phyloP scores from a whole-genome alignment of 2,888 invertebrate species.

The Orthosia incerta region DNA sequence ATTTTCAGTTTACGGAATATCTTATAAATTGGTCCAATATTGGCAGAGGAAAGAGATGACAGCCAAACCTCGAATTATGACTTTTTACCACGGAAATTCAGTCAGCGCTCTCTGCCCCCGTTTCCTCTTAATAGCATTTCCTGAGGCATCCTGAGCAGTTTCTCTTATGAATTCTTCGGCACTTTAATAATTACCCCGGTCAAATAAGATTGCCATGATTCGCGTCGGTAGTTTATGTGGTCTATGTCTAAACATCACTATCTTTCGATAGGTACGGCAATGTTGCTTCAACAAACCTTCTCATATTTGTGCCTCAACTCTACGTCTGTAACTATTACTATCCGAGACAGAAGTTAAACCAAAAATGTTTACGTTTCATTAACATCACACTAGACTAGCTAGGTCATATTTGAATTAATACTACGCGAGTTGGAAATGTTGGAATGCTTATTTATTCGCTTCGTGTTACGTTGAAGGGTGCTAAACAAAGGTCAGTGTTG shows the following conservation, averaged over 20 bases:
- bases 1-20: too few relatives aligned
- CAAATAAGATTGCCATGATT: not conserved
- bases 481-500: too few relatives aligned
- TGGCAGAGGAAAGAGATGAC: too few relatives aligned
- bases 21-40: too few relatives aligned
- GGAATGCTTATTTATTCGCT: not conserved
- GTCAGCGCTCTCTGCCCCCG: too few relatives aligned
- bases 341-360: not conserved
- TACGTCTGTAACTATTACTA: not conserved
- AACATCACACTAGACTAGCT: too few relatives aligned
- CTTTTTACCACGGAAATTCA: too few relatives aligned
- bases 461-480: not conserved
- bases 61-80: too few relatives aligned
- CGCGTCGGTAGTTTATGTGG: not conserved
- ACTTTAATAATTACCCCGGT: not conserved
- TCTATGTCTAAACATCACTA: too few relatives aligned
- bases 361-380: conserved; percentile 7
- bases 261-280: not conserved
- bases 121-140: too few relatives aligned
- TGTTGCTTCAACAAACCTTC: not conserved
- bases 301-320: not conserved
- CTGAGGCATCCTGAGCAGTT: too few relatives aligned
- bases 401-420: conserved; percentile 1
- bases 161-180: not conserved
- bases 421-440: not conserved